Percentiles rank a stretch among this genome's conserved stretches.
phyloP scores from a whole-genome alignment of 2,113 vertebrate species.

The Plestiodon gilberti region DNA sequence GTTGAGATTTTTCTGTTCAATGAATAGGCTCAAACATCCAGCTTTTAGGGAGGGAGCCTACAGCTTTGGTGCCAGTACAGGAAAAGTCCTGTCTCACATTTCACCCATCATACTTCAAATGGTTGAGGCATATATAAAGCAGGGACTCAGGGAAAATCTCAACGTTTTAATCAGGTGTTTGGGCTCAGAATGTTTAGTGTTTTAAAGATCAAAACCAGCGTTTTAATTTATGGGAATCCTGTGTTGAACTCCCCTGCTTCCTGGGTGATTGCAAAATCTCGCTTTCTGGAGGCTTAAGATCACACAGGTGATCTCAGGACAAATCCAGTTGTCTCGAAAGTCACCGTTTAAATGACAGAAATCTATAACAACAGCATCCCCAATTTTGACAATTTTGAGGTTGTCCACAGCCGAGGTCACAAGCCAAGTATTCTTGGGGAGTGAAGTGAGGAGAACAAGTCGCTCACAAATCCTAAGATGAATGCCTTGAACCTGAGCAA shows the following conservation, averaged over 20 bases:
- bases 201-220: too few species aligned
- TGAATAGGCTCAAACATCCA: neutral
- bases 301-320: neutral
- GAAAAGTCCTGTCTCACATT: too few species aligned
- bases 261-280: too few species aligned
- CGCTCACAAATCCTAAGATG: neutral
- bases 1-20: neutral
- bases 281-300: neutral
- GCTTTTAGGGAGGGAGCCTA: neutral
- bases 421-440: neutral
- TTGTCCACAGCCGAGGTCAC: conserved; percentile 35
- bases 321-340: neutral
- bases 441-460: conserved; percentile 29
- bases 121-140: too few species aligned
- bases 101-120: too few species aligned
- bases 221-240: neutral
- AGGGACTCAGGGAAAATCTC: too few species aligned
- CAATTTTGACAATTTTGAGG: neutral
- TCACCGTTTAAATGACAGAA: conserved; percentile 31
- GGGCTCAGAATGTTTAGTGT: too few species aligned
- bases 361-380: neutral
- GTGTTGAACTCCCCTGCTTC: neutral
- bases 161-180: too few species aligned
- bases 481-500: neutral
- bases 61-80: too few species aligned